Conservation (phyloP, 2,888 invertebrate species). For the Digitonthophagus gazella region DNA sequence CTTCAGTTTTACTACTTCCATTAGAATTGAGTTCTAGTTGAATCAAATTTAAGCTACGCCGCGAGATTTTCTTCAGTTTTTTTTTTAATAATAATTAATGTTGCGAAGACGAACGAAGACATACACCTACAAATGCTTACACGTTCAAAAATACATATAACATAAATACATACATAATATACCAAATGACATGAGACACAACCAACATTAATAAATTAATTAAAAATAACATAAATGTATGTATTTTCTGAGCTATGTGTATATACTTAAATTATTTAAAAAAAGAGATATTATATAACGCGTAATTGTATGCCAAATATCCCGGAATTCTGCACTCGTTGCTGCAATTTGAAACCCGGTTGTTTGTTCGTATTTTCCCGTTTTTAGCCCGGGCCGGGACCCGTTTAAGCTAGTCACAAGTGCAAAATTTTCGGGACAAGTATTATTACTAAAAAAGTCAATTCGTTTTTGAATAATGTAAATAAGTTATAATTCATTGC, state of each 20-base stretch:
- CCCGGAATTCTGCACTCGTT: constrained; percentile 40
- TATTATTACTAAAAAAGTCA: constrained; percentile 46
- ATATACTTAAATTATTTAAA: constrained; percentile 42
- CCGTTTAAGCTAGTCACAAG: constrained; percentile 36
- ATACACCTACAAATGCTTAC: constrained; percentile 44
- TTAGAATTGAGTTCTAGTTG: neutral
- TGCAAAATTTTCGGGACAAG: constrained; percentile 43
- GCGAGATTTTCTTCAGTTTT: neutral
- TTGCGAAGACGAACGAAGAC: constrained; percentile 24
- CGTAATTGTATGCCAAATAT: constrained; percentile 51
- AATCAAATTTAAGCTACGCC: neutral
- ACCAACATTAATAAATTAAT: constrained; percentile 32
- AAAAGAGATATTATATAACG: constrained; percentile 44
- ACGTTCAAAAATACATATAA: constrained; percentile 53
- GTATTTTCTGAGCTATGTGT: constrained; percentile 52
- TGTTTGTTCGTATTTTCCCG: constrained; percentile 13
- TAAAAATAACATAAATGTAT: constrained; percentile 44
- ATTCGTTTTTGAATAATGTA: constrained; percentile 51
- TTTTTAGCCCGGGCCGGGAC: constrained; percentile 10
- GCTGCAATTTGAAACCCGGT: neutral
- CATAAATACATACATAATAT: constrained; percentile 28
- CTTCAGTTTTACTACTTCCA: neutral
- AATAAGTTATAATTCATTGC: constrained; percentile 50
- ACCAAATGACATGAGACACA: constrained; percentile 32
- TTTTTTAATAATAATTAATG: neutral